Evolutionary conservation across 2,888 invertebrate species (phyloP), one percentile per base, ranked within the genome.

Genomic region (Andrena minutula): DNA sequence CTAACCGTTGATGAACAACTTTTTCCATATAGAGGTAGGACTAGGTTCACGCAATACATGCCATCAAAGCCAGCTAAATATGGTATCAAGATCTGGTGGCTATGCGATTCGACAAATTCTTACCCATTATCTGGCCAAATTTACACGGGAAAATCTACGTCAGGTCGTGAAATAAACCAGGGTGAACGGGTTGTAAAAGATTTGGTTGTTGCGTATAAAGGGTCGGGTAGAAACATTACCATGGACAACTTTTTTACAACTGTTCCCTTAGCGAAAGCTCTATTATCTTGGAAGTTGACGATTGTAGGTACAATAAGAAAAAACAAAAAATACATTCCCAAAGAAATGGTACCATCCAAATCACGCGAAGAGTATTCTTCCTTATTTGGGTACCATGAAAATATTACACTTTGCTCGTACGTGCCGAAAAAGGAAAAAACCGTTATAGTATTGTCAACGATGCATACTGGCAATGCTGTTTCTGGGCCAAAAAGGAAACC

Each of bases 11-110:
- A 92, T 66, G 90, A 92, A 75, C 84, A 35, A 35, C 35, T 91
- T 53, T 90, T 77, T 86, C 88, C 90, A 28, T 91, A 75, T 70
- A 85, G 90, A 16, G 88, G 89, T n/a, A 81, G 86, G 20, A 89
- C 89, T n/a, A 76, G 69, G 26, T 91, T 91, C 60, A 89, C 86
- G 0, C 88, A 91, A 79, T 89, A 88, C 68, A 86, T 89, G 16
- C 86, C 88, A 26, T 88, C 88, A 7, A 88, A 90, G 71, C 88
- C 86, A 68, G 88, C 86, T 10, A 89, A 89, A 75, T 89, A 90
- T 75, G 90, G 88, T 10, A 89, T 90, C n/a, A 91, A 91, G 75
- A 79, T 91, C 5, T 91, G 86, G 86, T 90, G 90, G 89, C 77
- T 89, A 47, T 89, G 89, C 56, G 87, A 92, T 80, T 81, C 89